Evolutionary conservation across 2,797 vertebrate genomes (phyloP).

Genomic region (Choloepus didactylus): DNA sequence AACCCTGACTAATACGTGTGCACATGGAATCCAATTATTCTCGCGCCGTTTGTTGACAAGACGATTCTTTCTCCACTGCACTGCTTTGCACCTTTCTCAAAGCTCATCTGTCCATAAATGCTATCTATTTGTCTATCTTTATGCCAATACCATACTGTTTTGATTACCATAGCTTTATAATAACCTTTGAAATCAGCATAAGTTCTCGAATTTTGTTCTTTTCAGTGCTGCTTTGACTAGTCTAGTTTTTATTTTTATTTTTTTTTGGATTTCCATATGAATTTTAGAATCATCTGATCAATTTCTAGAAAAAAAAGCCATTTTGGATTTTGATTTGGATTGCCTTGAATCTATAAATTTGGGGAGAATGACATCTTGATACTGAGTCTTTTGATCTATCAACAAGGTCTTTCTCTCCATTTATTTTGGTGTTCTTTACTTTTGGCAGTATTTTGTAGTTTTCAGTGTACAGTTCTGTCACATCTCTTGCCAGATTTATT

Average conservation of each 20-base stretch:
- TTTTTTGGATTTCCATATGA: not conserved
- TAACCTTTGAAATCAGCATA: not conserved
- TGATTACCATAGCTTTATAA: not conserved
- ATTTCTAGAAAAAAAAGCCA: not conserved
- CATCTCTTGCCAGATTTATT: slow-evolving; percentile 27
- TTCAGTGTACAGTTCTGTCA: not conserved
- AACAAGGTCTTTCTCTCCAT: not conserved
- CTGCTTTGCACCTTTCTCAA: not conserved
- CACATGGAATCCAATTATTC: not conserved
- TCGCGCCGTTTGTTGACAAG: not conserved
- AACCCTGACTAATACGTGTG: not conserved
- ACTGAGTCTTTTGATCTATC: not conserved
- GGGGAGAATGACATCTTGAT: not conserved
- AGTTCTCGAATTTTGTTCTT: not conserved
- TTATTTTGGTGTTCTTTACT: slow-evolving; percentile 45
- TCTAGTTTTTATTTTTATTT: not conserved
- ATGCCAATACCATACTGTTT: not conserved
- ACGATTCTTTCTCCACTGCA: not conserved
- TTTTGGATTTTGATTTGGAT: not conserved
- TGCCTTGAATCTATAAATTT: slow-evolving; percentile 11
- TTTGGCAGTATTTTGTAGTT: not conserved
- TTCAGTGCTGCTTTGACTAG: not conserved
- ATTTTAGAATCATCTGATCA: not conserved
- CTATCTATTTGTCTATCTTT: slow-evolving; percentile 20
- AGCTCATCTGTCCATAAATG: not conserved